These are phyloP conservation scores for Philopedon plagiatum DNA, from an alignment of 2,888 invertebrate species.

Conservation along the genomic window DNA sequence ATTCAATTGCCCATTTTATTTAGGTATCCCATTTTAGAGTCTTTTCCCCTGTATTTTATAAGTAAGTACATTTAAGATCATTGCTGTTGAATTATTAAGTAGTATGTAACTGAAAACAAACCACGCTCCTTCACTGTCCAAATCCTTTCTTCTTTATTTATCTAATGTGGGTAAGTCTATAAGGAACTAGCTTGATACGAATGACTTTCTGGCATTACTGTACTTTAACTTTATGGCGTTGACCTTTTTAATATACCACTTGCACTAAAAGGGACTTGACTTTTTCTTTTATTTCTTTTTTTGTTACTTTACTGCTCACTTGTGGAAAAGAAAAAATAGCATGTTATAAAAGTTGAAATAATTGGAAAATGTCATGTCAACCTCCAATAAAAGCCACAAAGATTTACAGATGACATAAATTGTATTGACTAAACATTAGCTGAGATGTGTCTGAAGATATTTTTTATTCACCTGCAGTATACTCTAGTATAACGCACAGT, in stretches of 20 bases:
- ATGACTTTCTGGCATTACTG: conserved; percentile 20
- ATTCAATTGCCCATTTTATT: no score
- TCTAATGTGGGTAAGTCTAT: conserved; percentile 15
- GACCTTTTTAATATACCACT: conserved; percentile 33
- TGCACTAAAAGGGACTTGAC: conserved; percentile 11
- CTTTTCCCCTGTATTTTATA: no score
- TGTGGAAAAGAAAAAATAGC: conserved; percentile 1
- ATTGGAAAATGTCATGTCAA: neutral
- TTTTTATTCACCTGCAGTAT: no score
- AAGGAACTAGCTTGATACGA: conserved; percentile 29
- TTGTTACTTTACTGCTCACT: conserved; percentile 3
- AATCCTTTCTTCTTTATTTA: neutral
- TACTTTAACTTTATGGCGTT: conserved; percentile 28
- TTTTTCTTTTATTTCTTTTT: conserved; percentile 26
- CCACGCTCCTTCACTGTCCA: neutral
- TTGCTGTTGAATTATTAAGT: no score
- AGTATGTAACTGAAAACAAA: no score
- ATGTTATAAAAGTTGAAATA: neutral
- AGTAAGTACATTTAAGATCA: no score
- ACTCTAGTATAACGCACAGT: no score
- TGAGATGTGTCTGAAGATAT: no score
- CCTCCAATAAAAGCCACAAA: neutral
- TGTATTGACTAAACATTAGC: no score
- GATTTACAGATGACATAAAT: neutral
- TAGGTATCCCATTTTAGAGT: no score